Base-by-base conservation (phyloP, 2,113 vertebrate genomes). In the Carlito syrichta region DNA sequence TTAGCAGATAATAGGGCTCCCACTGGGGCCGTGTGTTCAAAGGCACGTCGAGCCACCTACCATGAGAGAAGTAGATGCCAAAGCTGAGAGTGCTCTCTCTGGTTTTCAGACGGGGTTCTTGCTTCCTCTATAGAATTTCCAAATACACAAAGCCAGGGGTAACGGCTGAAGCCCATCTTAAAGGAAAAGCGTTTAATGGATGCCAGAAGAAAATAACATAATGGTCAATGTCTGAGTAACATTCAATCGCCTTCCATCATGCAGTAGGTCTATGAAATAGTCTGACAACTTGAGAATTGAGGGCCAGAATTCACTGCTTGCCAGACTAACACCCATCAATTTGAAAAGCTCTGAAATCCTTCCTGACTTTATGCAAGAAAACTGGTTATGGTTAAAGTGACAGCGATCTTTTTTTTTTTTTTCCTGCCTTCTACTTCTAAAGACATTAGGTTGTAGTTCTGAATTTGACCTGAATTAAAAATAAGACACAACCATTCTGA, bases 1-100 rank as follows among this genome's bases (percentile, higher is more conserved):
- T 97, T 95, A 96, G 97, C 94, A 93, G 94, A 97, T 97, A 96
- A 97, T 93, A 96, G 91, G 94, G 40, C 58, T 96, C 95, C 97
- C 94, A 96, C 94, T 86, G 94, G 91, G 86, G 43, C 69, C 12
- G 1, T 45, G 94, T 83, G 86, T 89, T 97, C 94, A 97, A 95
- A 97, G 93, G 94, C 86, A 84, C 19, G 14, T 63, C n/a, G 97
- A 89, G 91, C 89, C 40, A 91, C 94, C 94, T 84, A 93, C 95
- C 93, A 96, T 66, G 89, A 96, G 94, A 81, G 69, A 95, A 1
- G 50, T 50, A 20, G 91, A 86, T 89, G 93, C 48, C 96, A 96
- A 92, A 79, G 66, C 81, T 35, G 38, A 88, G 60, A 94, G 58
- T 20, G 13, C 77, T 86, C 90, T 69, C 77, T 86, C 90, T 69